These are phyloP conservation scores for Chymomyza costata DNA, from an alignment of 1,140 invertebrate species.

Conservation along the genomic window DNA sequence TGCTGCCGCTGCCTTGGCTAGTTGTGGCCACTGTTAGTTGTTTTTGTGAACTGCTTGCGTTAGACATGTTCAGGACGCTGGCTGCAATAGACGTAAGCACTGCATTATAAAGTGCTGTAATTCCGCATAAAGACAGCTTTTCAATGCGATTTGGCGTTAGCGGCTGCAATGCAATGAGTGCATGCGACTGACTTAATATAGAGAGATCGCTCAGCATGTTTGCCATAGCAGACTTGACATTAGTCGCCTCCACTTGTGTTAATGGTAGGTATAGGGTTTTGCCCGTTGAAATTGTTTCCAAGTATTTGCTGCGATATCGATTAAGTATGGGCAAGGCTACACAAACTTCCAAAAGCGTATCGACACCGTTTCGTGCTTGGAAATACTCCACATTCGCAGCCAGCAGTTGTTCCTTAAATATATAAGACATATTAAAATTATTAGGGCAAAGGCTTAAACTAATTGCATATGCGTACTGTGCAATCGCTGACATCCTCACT, in stretches of 20 bases:
- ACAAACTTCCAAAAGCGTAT: slow-evolving; percentile 64
- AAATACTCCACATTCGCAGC: slow-evolving; percentile 78
- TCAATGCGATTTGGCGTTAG: slow-evolving; percentile 87
- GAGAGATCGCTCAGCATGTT: slow-evolving; percentile 89
- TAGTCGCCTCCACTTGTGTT: slow-evolving; percentile 57
- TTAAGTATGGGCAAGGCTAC: slow-evolving; percentile 58
- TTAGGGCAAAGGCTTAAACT: no score
- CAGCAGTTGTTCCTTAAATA: slow-evolving; percentile 77
- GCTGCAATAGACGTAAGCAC: slow-evolving; percentile 82
- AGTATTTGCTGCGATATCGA: slow-evolving; percentile 63
- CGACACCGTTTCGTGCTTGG: slow-evolving; percentile 72
- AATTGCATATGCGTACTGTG: slow-evolving; percentile 44
- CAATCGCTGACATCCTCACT: slow-evolving; percentile 67
- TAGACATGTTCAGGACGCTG: slow-evolving; percentile 76
- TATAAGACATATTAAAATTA: no score
- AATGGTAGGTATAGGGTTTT: slow-evolving; percentile 67
- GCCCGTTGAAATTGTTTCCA: slow-evolving; percentile 54
- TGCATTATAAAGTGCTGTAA: slow-evolving; percentile 86
- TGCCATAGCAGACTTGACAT: slow-evolving; percentile 62
- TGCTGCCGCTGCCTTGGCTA: slow-evolving; percentile 30
- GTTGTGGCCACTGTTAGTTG: slow-evolving; percentile 41
- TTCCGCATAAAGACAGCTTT: slow-evolving; percentile 85
- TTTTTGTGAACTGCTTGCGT: slow-evolving; percentile 58
- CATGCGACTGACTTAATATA: slow-evolving; percentile 87
- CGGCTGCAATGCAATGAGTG: slow-evolving; percentile 88